Conservation (phyloP, 2,113 vertebrate species). For the Albula goreensis region DNA sequence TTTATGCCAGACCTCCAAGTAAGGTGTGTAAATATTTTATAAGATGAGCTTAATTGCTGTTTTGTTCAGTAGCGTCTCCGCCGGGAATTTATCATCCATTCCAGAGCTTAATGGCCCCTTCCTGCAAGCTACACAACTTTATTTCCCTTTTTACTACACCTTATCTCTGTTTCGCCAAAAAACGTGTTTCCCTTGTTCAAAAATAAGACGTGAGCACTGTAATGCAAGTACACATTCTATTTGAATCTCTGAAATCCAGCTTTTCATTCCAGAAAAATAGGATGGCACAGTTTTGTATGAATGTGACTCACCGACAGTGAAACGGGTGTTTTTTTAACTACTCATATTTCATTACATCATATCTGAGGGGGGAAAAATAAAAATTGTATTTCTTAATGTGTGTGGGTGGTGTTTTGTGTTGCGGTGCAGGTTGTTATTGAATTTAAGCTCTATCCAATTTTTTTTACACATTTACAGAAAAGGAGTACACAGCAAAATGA, state of each 20-base stretch:
- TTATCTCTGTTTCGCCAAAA: constrained; percentile 37
- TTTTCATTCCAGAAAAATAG: too few relatives aligned
- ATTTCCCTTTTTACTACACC: constrained; percentile 50
- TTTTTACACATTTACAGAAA: too few relatives aligned
- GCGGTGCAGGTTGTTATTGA: too few relatives aligned
- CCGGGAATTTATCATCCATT: constrained; percentile 58
- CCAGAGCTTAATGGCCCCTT: constrained; percentile 56
- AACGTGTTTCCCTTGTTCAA: constrained; percentile 48
- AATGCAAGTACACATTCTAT: constrained; percentile 1
- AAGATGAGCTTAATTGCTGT: constrained; percentile 44
- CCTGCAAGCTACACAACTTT: constrained; percentile 49
- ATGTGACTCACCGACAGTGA: too few relatives aligned
- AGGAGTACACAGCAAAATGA: too few relatives aligned
- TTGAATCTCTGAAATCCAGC: not conserved
- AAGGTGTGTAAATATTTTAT: constrained; percentile 63
- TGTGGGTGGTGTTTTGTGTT: too few relatives aligned
- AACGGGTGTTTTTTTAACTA: too few relatives aligned
- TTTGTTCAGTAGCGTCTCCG: constrained; percentile 31
- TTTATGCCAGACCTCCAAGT: constrained; percentile 51
- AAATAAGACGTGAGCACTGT: constrained; percentile 23
- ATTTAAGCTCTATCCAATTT: too few relatives aligned
- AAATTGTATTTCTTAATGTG: too few relatives aligned
- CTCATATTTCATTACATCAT: too few relatives aligned
- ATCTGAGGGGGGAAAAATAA: too few relatives aligned
- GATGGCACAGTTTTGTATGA: too few relatives aligned